Evolutionary conservation across 2,113 vertebrate genomes (phyloP).

Genomic region (Aspidoscelis tigris): DNA sequence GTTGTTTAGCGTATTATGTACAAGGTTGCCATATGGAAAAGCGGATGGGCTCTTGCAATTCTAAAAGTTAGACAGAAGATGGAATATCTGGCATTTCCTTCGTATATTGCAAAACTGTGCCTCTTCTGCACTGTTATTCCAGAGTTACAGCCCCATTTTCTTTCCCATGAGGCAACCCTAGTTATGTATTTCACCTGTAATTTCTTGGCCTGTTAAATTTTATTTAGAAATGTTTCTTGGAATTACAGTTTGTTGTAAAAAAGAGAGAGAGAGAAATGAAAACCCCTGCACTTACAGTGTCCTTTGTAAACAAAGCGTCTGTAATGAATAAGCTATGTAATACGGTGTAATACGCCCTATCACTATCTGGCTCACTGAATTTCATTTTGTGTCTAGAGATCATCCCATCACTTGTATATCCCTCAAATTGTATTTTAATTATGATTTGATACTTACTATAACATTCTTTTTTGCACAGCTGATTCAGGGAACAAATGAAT

Average conservation of each 20-base stretch:
- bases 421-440: slow-evolving; percentile 66
- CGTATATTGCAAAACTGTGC: too few relatives aligned
- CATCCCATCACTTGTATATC: slow-evolving; percentile 60
- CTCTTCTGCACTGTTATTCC: too few relatives aligned
- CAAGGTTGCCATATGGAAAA: too few relatives aligned
- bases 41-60: too few relatives aligned
- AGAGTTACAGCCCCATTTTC: too few relatives aligned
- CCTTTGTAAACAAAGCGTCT: slow-evolving; percentile 56
- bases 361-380: slow-evolving; percentile 62
- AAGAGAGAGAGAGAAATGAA: slow-evolving; percentile 47
- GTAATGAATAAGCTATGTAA: slow-evolving; percentile 56
- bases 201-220: slow-evolving; percentile 64
- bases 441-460: slow-evolving; percentile 76
- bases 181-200: slow-evolving; percentile 56
- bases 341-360: slow-evolving; percentile 58
- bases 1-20: slow-evolving; percentile 56
- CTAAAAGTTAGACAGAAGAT: too few relatives aligned
- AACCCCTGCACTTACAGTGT: slow-evolving; percentile 53
- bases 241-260: slow-evolving; percentile 55
- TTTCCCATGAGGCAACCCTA: too few relatives aligned
- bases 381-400: slow-evolving; percentile 48
- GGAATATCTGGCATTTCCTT: too few relatives aligned
- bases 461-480: slow-evolving; percentile 82
- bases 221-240: slow-evolving; percentile 65
- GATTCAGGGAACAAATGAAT: slow-evolving; percentile 65